Evolutionary conservation across 2,797 vertebrate species (phyloP).

Genomic region (Erpetoichthys calabaricus): DNA sequence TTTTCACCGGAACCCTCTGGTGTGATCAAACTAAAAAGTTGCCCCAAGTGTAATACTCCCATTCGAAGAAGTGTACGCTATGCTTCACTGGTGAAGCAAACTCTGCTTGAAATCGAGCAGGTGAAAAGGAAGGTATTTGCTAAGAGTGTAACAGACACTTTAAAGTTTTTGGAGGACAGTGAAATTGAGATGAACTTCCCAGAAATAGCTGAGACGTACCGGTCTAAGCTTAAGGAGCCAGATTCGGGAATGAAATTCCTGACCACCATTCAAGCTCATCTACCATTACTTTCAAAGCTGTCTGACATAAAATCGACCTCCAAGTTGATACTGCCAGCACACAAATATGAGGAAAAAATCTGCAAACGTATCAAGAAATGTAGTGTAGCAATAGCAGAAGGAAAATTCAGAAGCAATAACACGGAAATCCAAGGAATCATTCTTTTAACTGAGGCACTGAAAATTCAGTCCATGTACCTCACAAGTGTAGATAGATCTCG

Average conservation of each 20-base stretch:
- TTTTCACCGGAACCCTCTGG: background rate
- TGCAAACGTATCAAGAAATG: background rate
- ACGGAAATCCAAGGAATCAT: constrained; percentile 9
- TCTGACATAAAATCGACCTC: constrained; percentile 8
- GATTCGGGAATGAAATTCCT: constrained; percentile 1
- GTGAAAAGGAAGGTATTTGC: constrained; percentile 15
- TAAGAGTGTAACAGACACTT: constrained; percentile 7
- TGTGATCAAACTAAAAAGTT: constrained; percentile 12
- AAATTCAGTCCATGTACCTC: background rate
- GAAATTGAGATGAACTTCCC: constrained; percentile 5
- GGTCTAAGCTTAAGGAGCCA: constrained; percentile 7
- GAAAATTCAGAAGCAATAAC: background rate
- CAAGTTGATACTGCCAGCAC: background rate
- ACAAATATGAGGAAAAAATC: background rate
- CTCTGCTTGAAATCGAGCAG: constrained; percentile 14
- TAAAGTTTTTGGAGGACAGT: constrained; percentile 10
- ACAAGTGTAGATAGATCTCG: background rate
- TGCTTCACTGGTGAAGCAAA: constrained; percentile 13
- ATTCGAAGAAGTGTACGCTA: constrained; percentile 20
- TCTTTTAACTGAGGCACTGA: constrained; percentile 8
- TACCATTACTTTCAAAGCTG: constrained; percentile 16
- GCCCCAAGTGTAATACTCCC: constrained; percentile 20
- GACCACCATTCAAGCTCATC: constrained; percentile 11
- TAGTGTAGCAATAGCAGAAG: constrained; percentile 2
- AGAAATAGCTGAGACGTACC: background rate